Evolutionary conservation across 35 echinoderm and acorn worm genomes (phyloP), one percentile per base, ranked within the genome.

Genomic region (Patiria miniata): DNA sequence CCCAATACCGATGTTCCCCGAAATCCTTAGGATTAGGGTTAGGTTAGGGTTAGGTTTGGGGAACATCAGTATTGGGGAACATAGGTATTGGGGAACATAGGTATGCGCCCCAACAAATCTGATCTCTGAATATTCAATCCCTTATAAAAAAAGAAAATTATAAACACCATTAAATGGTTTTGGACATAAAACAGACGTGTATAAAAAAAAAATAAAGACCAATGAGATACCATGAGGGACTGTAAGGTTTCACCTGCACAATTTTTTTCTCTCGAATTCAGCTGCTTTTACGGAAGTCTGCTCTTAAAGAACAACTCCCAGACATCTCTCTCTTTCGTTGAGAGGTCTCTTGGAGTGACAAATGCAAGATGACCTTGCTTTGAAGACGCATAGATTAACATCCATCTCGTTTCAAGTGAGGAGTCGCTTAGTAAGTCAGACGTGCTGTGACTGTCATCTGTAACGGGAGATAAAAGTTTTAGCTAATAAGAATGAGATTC

Each of bases 251-350:
- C 65, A 73, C 65, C 65, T 28, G 65, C 26, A 36, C 34, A 2
- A 4, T 73, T 10, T 73, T 10, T 30, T 23, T 73, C 14, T 36
- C n/a, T n/a, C n/a, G n/a, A n/a, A n/a, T 47, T 47, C 23, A 73
- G 65, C 65, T 23, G 7, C 65, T 34, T 68, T n/a, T 73, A 73
- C 21, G 65, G 26, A 23, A 73, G 65, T 30, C 65, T 26, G 29
- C 65, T 73, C 26, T 23, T 73, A 23, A 73, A 73, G 65, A 73
- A 73, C 8, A 14, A 32, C n/a, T 73, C 65, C 65, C 65, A 73
- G 0, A 73, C 26, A 34, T 73, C 65, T 12, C 65, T 26, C 26
- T 73, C 65, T 34, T 73, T 73, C 10, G 65, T 30, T 26, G 65
- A 23, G 2, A 73, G 65, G 34, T 30, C 65, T 73, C 34, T 73